phyloP scores from a whole-genome alignment of 2,888 invertebrate genomes.

The Nomada lathburiana region DNA sequence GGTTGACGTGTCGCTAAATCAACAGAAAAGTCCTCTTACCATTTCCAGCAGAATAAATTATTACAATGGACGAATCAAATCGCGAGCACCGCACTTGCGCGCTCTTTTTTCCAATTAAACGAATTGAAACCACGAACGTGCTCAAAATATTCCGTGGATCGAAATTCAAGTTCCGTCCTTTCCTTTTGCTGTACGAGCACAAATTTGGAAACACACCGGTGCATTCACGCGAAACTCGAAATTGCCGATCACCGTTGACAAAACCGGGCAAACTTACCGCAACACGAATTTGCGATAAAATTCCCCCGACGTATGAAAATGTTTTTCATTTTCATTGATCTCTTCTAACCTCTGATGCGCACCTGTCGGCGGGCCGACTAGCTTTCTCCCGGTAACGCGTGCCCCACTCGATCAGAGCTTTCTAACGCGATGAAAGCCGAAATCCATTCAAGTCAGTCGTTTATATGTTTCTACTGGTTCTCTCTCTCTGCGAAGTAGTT shows the following conservation, averaged over 20 bases:
- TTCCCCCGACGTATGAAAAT: neutral
- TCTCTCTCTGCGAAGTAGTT: conserved; percentile 49
- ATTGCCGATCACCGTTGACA: neutral
- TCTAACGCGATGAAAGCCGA: conserved; percentile 56
- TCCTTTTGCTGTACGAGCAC: conserved; percentile 48
- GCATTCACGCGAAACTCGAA: neutral
- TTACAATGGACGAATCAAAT: conserved; percentile 23
- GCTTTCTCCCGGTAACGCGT: conserved; percentile 21
- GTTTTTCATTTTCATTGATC: conserved; percentile 17
- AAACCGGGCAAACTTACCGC: conserved; percentile 35
- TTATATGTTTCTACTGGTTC: conserved; percentile 27
- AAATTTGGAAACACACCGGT: neutral
- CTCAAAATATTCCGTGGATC: conserved; percentile 59
- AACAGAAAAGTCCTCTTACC: too few species aligned
- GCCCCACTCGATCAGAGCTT: conserved; percentile 35
- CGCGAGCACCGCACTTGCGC: conserved; percentile 17
- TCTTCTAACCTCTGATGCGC: conserved; percentile 27
- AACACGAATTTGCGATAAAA: conserved; percentile 11
- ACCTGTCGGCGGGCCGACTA: conserved; percentile 10
- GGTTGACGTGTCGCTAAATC: too few species aligned
- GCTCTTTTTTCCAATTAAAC: conserved; percentile 58
- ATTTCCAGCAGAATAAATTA: neutral
- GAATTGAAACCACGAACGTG: conserved; percentile 42
- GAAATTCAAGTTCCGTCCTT: conserved; percentile 25
- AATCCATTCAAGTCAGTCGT: conserved; percentile 41